phyloP scores from a whole-genome alignment of 2,113 vertebrate species.

The Fukomys damarensis region DNA sequence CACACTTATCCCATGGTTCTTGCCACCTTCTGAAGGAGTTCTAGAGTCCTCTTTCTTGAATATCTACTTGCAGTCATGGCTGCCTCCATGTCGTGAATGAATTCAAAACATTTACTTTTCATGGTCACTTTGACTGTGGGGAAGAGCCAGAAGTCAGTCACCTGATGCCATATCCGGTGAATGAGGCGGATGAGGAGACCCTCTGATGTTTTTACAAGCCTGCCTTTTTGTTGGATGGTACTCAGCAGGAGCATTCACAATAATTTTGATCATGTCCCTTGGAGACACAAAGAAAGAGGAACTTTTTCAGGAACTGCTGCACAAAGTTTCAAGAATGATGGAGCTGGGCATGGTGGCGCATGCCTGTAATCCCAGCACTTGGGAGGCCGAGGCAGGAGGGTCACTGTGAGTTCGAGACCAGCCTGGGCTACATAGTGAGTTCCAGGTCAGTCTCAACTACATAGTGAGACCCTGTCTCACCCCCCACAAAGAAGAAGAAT shows the following conservation, averaged over 20 bases:
- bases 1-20: not conserved
- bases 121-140: not conserved
- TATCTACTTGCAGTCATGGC: not conserved
- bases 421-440: too few species aligned
- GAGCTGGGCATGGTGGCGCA: too few species aligned
- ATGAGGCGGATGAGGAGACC: not conserved
- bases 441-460: too few species aligned
- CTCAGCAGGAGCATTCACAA: not conserved
- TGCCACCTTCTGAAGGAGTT: not conserved
- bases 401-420: too few species aligned
- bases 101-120: not conserved
- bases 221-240: not conserved
- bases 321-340: not conserved
- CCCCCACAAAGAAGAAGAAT: too few species aligned
- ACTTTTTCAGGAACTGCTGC: not conserved
- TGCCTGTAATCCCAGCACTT: too few species aligned
- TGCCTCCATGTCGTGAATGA: not conserved
- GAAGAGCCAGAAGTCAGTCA: not conserved
- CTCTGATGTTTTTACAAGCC: not conserved
- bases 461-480: too few species aligned
- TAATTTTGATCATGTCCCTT: not conserved
- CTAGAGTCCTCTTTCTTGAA: not conserved
- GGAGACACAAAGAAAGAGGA: not conserved
- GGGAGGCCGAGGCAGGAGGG: too few species aligned
- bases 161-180: not conserved